These are phyloP conservation scores for Netelia inedita DNA, from an alignment of 2,888 invertebrate genomes.

Conservation along the genomic window DNA sequence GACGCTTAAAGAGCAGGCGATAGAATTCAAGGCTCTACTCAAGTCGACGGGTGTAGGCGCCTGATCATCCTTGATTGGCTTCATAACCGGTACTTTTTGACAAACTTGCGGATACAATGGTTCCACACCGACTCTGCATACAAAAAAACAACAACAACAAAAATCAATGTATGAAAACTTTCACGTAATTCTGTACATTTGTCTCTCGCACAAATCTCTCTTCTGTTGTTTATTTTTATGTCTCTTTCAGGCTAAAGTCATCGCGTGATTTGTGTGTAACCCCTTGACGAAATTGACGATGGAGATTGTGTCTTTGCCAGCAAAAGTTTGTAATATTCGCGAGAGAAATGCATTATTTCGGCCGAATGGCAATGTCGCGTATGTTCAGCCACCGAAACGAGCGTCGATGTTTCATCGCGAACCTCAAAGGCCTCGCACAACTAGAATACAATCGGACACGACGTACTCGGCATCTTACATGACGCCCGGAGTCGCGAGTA, in stretches of 20 bases:
- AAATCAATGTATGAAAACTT: neutral
- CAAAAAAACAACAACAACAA: neutral
- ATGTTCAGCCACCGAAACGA: constrained; percentile 63
- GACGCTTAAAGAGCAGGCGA: constrained; percentile 95
- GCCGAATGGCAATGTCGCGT: constrained; percentile 39
- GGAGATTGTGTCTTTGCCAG: constrained; percentile 60
- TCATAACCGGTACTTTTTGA: constrained; percentile 87
- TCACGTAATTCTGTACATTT: neutral
- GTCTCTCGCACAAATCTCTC: neutral
- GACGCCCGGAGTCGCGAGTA: constrained; percentile 17
- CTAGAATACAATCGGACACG: constrained; percentile 65
- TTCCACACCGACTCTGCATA: constrained; percentile 94
- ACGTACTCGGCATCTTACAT: constrained; percentile 70
- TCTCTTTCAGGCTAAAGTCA: constrained; percentile 4
- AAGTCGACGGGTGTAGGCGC: constrained; percentile 91
- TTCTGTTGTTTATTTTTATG: constrained; percentile 46
- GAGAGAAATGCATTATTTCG: constrained; percentile 18
- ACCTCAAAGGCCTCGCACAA: constrained; percentile 43
- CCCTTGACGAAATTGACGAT: constrained; percentile 47
- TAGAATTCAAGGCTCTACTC: constrained; percentile 93
- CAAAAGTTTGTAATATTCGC: constrained; percentile 11
- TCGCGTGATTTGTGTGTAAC: constrained; percentile 28
- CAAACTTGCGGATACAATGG: constrained; percentile 97
- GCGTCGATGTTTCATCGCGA: constrained; percentile 19
- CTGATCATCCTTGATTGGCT: constrained; percentile 82